Evolutionary conservation across 2,113 vertebrate genomes (phyloP).

Genomic region (Poeciliopsis prolifica): DNA sequence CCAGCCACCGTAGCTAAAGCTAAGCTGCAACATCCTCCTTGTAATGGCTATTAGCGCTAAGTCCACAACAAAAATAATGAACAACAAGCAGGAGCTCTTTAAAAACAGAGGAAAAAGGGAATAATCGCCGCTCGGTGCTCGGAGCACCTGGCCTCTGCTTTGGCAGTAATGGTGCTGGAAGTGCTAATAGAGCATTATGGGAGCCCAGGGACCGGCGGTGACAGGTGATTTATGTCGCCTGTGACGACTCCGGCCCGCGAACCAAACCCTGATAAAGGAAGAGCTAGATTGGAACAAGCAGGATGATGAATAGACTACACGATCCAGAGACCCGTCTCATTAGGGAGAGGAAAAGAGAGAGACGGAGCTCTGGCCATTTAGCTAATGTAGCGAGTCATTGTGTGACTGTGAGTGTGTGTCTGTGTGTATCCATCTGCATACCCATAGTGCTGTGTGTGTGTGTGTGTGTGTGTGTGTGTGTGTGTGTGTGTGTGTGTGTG

Average conservation of each 20-base stretch:
- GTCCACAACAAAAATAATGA: conserved; percentile 27
- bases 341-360: conserved; percentile 80
- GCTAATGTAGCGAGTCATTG: conserved; percentile 97
- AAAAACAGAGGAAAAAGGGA: conserved; percentile 19
- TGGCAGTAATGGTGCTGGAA: conserved; percentile 84
- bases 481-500: conserved; percentile 54
- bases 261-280: conserved; percentile 95
- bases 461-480: conserved; percentile 38
- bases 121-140: conserved; percentile 16
- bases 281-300: conserved; percentile 97
- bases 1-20: neutral
- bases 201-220: conserved; percentile 79
- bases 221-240: conserved; percentile 94
- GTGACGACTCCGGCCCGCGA: conserved; percentile 93
- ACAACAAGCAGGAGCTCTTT: conserved; percentile 28
- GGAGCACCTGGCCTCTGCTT: conserved; percentile 86
- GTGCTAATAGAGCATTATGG: conserved; percentile 96
- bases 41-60: conserved; percentile 8
- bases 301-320: conserved; percentile 98
- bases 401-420: conserved; percentile 55
- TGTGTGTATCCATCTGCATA: conserved; percentile 46
- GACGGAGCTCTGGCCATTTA: conserved; percentile 83
- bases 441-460: neutral
- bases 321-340: conserved; percentile 96
- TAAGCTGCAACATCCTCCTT: neutral